Conservation (phyloP, 2,113 vertebrate genomes). For the Neopipo cinnamomea region DNA sequence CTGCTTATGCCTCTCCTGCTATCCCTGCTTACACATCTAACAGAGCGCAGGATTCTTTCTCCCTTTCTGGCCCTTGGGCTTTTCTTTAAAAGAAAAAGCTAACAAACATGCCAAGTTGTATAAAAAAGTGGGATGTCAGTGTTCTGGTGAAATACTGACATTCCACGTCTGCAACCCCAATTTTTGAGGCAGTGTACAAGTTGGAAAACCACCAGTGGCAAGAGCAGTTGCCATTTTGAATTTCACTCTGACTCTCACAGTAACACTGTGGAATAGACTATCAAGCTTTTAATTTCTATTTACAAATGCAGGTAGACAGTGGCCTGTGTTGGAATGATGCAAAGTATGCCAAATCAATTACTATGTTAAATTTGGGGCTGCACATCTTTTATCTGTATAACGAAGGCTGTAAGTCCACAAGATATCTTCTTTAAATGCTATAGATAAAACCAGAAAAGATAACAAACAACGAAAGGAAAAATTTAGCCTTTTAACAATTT, state of each 20-base stretch:
- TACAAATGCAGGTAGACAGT: conserved; percentile 67
- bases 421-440: background rate
- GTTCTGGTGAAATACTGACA: conserved; percentile 36
- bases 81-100: conserved; percentile 61
- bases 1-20: background rate
- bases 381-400: background rate
- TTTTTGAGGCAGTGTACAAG: conserved; percentile 46
- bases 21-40: conserved; percentile 19
- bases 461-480: background rate
- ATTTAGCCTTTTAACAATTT: background rate
- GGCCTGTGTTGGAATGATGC: background rate
- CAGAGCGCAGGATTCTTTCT: background rate
- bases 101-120: conserved; percentile 70
- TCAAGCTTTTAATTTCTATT: conserved; percentile 36
- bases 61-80: conserved; percentile 63
- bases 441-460: background rate
- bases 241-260: conserved; percentile 28
- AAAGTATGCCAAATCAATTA: conserved; percentile 33
- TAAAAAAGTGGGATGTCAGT: conserved; percentile 56
- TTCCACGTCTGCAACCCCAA: conserved; percentile 4
- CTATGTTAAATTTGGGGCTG: background rate
- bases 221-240: conserved; percentile 76
- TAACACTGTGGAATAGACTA: background rate
- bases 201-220: conserved; percentile 77
- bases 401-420: background rate